phyloP scores from a whole-genome alignment of 2,888 invertebrate species.

The Papilio demoleus region DNA sequence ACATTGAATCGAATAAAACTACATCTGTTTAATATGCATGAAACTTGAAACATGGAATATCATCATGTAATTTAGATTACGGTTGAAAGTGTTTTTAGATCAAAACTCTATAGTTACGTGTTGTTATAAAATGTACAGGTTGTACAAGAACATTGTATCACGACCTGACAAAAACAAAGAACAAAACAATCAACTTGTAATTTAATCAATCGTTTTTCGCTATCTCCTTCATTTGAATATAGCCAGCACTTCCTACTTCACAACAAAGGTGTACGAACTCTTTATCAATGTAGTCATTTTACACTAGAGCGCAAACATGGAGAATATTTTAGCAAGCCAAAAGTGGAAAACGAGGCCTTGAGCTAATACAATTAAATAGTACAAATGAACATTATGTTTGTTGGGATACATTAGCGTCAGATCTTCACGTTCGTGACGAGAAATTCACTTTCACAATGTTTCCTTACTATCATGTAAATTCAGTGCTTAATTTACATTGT shows the following conservation, averaged over 20 bases:
- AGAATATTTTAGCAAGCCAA: conserved; percentile 25
- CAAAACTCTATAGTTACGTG: not conserved
- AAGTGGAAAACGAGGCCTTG: not conserved
- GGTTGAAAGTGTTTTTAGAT: not conserved
- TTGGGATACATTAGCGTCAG: not conserved
- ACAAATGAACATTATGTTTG: conserved; percentile 17
- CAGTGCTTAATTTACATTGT: not conserved
- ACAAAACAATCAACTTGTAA: conserved; percentile 5
- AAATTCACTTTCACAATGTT: not conserved
- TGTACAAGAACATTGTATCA: not conserved
- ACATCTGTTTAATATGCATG: no score
- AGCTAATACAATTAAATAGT: conserved; percentile 11
- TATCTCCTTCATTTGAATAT: conserved; percentile 20
- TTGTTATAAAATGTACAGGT: not conserved
- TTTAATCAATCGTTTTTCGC: conserved; percentile 14
- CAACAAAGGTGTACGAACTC: conserved; percentile 26
- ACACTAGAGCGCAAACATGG: conserved; percentile 23
- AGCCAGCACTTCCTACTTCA: conserved; percentile 12
- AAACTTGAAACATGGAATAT: no score
- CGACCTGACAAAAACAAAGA: not conserved
- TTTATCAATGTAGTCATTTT: conserved; percentile 23
- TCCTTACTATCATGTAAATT: conserved; percentile 4
- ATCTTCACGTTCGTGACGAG: not conserved
- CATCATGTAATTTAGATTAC: not conserved
- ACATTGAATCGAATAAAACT: no score